Conservation (phyloP, 2,797 vertebrate genomes). For the Echiichthys vipera region DNA sequence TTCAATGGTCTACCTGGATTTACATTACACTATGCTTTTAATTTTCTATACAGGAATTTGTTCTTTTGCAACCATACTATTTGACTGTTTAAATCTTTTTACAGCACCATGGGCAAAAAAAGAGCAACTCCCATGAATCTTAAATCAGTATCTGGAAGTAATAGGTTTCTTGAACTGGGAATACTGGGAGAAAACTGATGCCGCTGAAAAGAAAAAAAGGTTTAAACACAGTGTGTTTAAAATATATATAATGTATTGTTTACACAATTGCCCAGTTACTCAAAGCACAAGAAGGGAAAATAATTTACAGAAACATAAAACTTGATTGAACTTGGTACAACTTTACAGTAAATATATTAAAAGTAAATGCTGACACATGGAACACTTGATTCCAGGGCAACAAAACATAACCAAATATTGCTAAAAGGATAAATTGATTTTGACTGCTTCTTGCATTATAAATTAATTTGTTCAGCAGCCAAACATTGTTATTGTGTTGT, state of each 20-base stretch:
- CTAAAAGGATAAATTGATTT: neutral
- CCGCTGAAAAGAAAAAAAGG: neutral
- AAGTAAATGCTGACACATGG: neutral
- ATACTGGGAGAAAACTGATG: neutral
- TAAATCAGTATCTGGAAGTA: neutral
- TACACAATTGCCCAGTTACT: neutral
- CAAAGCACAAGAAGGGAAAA: neutral
- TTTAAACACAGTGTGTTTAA: too few species aligned
- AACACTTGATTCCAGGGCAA: neutral
- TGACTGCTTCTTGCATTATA: neutral
- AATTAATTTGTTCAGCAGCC: neutral
- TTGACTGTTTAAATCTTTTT: neutral
- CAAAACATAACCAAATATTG: neutral
- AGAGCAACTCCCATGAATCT: neutral
- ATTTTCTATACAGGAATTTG: neutral
- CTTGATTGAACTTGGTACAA: neutral
- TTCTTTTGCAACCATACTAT: neutral
- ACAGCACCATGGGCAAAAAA: neutral
- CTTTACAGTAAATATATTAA: neutral
- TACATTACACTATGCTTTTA: neutral
- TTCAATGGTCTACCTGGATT: constrained; percentile 20
- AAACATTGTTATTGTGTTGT: neutral
- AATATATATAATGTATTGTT: neutral
- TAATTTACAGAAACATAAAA: neutral
- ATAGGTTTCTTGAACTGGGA: neutral